Percentiles rank a stretch among this genome's conserved stretches.
These are phyloP conservation scores for Orchestia grillus DNA, from an alignment of 1,140 invertebrate genomes.

Conservation along the genomic window DNA sequence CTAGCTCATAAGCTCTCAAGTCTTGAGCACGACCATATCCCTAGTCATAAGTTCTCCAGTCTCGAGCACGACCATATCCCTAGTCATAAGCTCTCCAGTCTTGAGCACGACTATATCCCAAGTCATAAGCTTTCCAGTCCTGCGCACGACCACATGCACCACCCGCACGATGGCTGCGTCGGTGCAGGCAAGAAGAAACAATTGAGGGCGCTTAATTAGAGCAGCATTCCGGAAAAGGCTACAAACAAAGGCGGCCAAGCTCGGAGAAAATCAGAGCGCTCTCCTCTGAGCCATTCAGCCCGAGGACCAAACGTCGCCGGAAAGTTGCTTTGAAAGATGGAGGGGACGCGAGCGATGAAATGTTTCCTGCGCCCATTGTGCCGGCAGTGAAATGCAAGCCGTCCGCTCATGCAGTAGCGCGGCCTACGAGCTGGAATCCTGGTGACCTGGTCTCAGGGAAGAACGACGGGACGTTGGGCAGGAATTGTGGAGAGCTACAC, in stretches of 20 bases:
- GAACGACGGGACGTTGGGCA: not conserved
- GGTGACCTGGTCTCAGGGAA: not conserved
- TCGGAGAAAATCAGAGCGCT: not conserved
- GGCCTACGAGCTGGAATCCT: not conserved
- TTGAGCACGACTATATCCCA: too few relatives aligned
- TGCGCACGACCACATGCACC: not conserved
- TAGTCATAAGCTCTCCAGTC: too few relatives aligned
- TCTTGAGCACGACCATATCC: too few relatives aligned
- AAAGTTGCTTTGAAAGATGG: not conserved
- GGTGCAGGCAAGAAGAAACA: not conserved
- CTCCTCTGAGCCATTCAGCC: not conserved
- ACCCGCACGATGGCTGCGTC: not conserved
- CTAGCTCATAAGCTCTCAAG: too few relatives aligned
- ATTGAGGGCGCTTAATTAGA: slow-evolving; percentile 25
- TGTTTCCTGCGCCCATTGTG: slow-evolving; percentile 8
- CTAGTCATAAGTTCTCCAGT: too few relatives aligned
- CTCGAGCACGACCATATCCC: too few relatives aligned
- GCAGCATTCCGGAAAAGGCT: not conserved
- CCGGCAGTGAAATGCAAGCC: not conserved
- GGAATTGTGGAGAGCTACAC: not conserved
- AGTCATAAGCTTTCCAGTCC: not conserved
- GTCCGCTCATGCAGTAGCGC: not conserved
- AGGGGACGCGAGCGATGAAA: slow-evolving; percentile 5
- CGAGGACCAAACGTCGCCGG: not conserved
- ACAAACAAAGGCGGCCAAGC: not conserved